Conservation (phyloP, 2,888 invertebrate species). For the Notodonta dromedarius region DNA sequence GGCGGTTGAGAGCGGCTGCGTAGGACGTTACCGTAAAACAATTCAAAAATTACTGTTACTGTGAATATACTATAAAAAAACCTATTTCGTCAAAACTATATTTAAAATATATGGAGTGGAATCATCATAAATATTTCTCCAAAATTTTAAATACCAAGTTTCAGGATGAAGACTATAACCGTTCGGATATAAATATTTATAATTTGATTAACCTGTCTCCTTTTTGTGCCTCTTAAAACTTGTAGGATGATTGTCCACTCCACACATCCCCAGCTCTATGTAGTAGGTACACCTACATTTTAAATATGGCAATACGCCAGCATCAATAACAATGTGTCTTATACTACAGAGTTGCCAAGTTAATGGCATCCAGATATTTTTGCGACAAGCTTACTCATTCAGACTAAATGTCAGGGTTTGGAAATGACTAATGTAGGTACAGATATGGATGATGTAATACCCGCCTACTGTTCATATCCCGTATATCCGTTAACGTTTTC, state of each 20-base stretch:
- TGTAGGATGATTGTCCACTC: too few species aligned
- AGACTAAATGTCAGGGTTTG: constrained; percentile 5
- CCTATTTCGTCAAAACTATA: too few species aligned
- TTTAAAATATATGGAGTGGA: too few species aligned
- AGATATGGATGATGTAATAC: constrained; percentile 1
- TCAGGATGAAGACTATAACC: too few species aligned
- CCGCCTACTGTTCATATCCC: neutral
- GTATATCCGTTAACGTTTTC: neutral
- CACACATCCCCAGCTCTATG: neutral
- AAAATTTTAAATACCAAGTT: too few species aligned
- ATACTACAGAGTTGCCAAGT: constrained; percentile 1
- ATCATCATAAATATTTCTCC: too few species aligned
- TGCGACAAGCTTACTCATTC: constrained; percentile 3
- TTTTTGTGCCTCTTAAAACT: too few species aligned
- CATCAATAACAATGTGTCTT: neutral
- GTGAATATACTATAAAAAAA: too few species aligned
- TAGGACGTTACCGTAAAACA: neutral
- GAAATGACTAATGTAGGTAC: constrained; percentile 3
- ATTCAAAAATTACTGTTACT: too few species aligned
- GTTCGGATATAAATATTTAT: too few species aligned
- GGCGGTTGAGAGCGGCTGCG: neutral
- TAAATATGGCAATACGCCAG: constrained; percentile 1
- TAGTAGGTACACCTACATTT: neutral
- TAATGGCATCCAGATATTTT: neutral
- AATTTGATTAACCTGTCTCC: too few species aligned